Conservation (phyloP, 2,888 invertebrate genomes). For the Melinopterus prodromus region DNA sequence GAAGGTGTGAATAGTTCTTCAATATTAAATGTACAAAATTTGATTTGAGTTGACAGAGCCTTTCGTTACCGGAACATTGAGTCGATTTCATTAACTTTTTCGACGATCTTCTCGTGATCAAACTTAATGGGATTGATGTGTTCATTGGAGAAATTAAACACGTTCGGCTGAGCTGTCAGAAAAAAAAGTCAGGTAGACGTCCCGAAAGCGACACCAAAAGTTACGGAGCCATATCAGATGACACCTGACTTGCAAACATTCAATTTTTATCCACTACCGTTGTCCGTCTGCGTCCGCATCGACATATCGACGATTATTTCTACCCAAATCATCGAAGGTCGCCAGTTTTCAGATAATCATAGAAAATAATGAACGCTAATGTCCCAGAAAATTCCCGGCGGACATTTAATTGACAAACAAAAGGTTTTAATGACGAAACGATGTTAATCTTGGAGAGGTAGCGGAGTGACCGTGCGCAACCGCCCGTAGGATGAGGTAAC, state of each 20-base stretch:
- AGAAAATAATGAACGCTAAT: background rate
- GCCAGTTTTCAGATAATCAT: background rate
- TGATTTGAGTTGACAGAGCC: too few relatives aligned
- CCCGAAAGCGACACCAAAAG: background rate
- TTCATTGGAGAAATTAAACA: slow-evolving; percentile 56
- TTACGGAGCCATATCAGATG: slow-evolving; percentile 28
- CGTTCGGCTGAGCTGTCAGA: slow-evolving; percentile 55
- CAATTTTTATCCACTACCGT: slow-evolving; percentile 19
- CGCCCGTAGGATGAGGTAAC: slow-evolving; percentile 51
- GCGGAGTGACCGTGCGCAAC: slow-evolving; percentile 30
- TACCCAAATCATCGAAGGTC: background rate
- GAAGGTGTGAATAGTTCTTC: too few relatives aligned
- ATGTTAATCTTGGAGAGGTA: background rate
- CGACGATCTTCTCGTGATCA: background rate
- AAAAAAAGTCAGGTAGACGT: slow-evolving; percentile 47
- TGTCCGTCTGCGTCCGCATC: background rate
- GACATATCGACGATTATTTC: background rate
- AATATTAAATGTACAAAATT: too few relatives aligned
- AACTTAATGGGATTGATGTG: slow-evolving; percentile 45
- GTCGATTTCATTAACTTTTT: background rate
- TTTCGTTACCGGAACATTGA: background rate
- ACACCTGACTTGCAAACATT: slow-evolving; percentile 33
- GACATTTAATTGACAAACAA: background rate
- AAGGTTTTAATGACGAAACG: slow-evolving; percentile 4
- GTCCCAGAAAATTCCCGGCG: background rate